A percentile compares a stretch with the other conserved stretches of the same genome.
Evolutionary conservation across 2,797 vertebrate species (phyloP).

Genomic region (Novumbra hubbsi): DNA sequence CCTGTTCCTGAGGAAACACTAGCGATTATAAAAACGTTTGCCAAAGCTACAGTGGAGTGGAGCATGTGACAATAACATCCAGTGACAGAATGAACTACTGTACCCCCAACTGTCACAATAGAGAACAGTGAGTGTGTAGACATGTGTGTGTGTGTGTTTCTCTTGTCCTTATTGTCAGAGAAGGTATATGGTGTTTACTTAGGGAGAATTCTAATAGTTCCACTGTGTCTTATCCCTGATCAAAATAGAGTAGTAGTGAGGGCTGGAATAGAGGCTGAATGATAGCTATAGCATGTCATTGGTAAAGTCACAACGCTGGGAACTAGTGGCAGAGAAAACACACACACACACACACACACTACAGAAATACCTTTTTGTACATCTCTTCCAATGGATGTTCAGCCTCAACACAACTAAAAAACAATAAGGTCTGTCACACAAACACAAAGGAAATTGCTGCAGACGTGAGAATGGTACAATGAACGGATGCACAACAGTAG

Average conservation of each 20-base stretch:
- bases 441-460: not conserved
- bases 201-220: constrained; percentile 32
- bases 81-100: not conserved
- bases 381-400: too few species aligned
- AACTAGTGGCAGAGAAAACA: not conserved
- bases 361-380: not conserved
- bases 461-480: not conserved
- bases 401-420: not conserved
- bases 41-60: too few species aligned
- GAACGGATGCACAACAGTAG: constrained; percentile 51
- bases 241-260: constrained; percentile 21
- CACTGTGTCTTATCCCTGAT: constrained; percentile 16
- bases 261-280: not conserved
- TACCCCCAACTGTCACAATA: too few species aligned
- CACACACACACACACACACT: not conserved
- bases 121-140: constrained; percentile 3
- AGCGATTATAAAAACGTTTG: too few species aligned
- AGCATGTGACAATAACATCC: not conserved
- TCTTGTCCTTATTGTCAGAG: constrained; percentile 7
- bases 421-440: not conserved
- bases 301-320: not conserved
- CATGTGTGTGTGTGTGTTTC: constrained; percentile 23
- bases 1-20: too few species aligned
- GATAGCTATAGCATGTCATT: not conserved
- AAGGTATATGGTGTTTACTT: constrained; percentile 26